Evolutionary conservation across 2,888 invertebrate genomes (phyloP), one percentile per base, ranked within the genome.

Genomic region (Torymus texanus): DNA sequence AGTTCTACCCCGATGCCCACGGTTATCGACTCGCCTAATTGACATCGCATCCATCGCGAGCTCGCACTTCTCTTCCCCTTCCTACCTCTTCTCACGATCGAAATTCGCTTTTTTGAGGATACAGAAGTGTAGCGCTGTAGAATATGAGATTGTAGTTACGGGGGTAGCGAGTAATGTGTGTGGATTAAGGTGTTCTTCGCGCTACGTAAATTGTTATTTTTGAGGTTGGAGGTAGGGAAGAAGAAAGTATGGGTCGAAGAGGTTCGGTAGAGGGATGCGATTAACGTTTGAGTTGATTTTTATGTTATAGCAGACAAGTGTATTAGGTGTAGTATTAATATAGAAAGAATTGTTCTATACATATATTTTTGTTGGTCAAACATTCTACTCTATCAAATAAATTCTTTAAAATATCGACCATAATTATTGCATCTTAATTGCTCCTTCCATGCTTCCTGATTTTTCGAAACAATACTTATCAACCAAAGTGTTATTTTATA

Each of bases 1-100:
- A 86, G 87, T 88, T 90, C 87, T 86, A 86, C 87, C 86, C 84
- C 85, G 83, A 83, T 88, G 86, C 87, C 83, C 86, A 81, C 85
- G 84, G 83, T 82, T 85, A 85, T 85, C 86, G 84, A 86, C 84
- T 86, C 82, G 84, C 63, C 80, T 89, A 90, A 90, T 89, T 88
- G 88, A 86, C 86, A 85, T 85, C 72, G 63, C 68, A 81, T 81
- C 81, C 78, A 81, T 81, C 71, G 71, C 68, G 16, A 21, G 16
- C 1, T 62, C 12, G 68, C 51, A 41, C 16, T 24, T 66, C 65
- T 61, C 29, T n/a, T 14, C n/a, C 29, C 16, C 58, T 16, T 5
- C 11, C 61, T 67, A 18, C n/a, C 8, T 62, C 16, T 24, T 68
- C 18, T 14, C 66, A 8, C 53, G 62, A 73, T 75, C 78, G 55